These are phyloP conservation scores for Perdita meconis DNA, from an alignment of 2,888 invertebrate species.

Conservation along the genomic window DNA sequence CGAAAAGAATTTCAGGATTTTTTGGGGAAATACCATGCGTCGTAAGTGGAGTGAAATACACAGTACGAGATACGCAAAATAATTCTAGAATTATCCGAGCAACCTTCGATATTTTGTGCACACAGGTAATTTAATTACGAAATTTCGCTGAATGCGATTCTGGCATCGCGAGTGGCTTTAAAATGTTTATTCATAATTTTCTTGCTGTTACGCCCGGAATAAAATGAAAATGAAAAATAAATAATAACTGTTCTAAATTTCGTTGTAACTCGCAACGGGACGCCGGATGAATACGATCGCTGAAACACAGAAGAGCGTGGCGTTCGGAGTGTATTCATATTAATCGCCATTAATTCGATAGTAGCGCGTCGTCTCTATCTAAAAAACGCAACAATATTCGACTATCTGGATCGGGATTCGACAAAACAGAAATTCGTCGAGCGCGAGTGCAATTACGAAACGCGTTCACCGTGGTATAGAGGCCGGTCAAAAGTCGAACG, in stretches of 20 bases:
- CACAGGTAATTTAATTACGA: constrained; percentile 30
- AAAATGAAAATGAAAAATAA: not conserved
- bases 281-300: not conserved
- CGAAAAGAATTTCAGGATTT: not conserved
- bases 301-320: not conserved
- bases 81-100: constrained; percentile 10
- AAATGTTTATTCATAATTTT: constrained; percentile 15
- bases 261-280: not conserved
- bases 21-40: not conserved
- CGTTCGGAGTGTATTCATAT: not conserved
- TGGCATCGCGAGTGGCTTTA: not conserved
- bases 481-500: constrained; percentile 48
- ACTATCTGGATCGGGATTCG: not conserved
- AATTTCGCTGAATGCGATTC: not conserved
- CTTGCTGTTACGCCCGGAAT: not conserved
- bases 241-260: not conserved
- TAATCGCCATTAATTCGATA: not conserved
- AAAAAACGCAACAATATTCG: not conserved
- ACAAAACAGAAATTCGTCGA: not conserved
- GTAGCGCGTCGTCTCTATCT: not conserved
- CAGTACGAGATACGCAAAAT: constrained; percentile 17
- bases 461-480: constrained; percentile 25
- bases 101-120: constrained; percentile 18
- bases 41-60: not conserved
- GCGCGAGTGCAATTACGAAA: constrained; percentile 39